phyloP scores from a whole-genome alignment of 2,113 vertebrate species.

The Coryphaenoides rupestris region DNA sequence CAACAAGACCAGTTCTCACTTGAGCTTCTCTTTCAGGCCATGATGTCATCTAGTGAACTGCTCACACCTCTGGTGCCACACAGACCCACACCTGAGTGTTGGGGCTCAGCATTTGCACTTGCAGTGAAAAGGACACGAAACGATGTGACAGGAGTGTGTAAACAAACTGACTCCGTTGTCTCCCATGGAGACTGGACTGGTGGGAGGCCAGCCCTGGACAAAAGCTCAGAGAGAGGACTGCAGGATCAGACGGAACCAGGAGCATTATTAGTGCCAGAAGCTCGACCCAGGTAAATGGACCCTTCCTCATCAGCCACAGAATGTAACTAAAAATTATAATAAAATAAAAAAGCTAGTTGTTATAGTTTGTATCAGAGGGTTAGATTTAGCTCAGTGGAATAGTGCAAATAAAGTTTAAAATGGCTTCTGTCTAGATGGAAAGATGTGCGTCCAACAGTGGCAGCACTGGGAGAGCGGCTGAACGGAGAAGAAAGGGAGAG shows the following conservation, averaged over 20 bases:
- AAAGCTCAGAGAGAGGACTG: background rate
- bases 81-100: conserved; percentile 16
- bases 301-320: background rate
- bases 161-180: background rate
- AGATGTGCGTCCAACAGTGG: background rate
- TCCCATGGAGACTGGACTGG: background rate
- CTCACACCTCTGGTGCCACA: conserved; percentile 32
- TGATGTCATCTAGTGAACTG: conserved; percentile 56
- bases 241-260: conserved; percentile 6
- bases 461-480: background rate
- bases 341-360: no score
- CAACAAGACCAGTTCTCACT: conserved; percentile 48
- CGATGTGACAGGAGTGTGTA: background rate
- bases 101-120: background rate
- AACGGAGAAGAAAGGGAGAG: conserved; percentile 1
- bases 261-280: background rate
- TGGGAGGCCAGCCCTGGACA: background rate
- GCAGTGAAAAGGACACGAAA: background rate
- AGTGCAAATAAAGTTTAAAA: background rate
- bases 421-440: conserved; percentile 14
- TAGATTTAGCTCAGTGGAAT: no score
- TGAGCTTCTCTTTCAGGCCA: conserved; percentile 51
- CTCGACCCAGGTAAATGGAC: conserved; percentile 22
- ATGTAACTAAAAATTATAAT: background rate
- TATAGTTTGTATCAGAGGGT: no score